Conservation (phyloP, 2,113 vertebrate genomes). For the Coptodon bakossiorum region DNA sequence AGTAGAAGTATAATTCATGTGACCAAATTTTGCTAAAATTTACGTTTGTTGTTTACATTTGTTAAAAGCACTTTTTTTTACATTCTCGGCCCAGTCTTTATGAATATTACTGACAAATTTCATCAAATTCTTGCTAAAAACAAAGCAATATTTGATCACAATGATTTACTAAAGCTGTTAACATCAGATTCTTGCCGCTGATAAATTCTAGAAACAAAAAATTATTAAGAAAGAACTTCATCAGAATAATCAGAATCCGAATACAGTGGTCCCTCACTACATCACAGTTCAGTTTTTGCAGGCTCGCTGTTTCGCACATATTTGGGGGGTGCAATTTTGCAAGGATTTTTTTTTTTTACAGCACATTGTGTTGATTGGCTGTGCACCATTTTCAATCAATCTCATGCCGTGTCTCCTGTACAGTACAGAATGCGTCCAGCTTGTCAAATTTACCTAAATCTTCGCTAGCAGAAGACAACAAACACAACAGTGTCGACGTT, state of each 20-base stretch:
- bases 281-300: accelerated
- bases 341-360: not conserved
- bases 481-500: not conserved
- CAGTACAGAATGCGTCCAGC: accelerated
- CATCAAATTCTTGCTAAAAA: accelerated
- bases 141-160: accelerated
- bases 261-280: not conserved
- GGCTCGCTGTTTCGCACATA: accelerated
- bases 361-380: not conserved
- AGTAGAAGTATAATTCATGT: not conserved
- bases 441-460: not conserved
- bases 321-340: not conserved
- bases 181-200: accelerated
- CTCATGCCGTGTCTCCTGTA: not conserved
- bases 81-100: not conserved
- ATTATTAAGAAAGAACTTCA: accelerated
- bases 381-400: not conserved
- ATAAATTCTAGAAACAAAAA: not conserved
- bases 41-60: not conserved
- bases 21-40: not conserved
- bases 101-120: not conserved
- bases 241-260: not conserved
- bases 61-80: not conserved
- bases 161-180: not conserved
- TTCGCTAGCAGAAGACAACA: not conserved